phyloP scores from a whole-genome alignment of 2,888 invertebrate species.

The Melinopterus prodromus region DNA sequence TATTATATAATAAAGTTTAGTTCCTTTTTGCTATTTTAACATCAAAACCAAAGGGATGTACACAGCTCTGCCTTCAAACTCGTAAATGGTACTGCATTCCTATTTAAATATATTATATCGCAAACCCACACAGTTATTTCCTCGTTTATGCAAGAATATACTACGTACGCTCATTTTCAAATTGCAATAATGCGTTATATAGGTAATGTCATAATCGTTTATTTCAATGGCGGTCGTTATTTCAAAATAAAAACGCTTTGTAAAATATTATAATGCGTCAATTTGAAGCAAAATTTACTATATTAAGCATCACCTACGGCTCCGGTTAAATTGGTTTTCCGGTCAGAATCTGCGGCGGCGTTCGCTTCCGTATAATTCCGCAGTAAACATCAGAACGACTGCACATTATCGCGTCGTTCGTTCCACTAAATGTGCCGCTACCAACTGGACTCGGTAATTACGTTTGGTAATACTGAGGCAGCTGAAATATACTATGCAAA shows the following conservation, averaged over 20 bases:
- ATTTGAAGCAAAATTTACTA: not conserved
- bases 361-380: not conserved
- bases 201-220: not conserved
- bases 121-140: not conserved
- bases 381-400: not conserved
- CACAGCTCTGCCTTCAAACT: not conserved
- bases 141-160: not conserved
- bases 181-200: not conserved
- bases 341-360: not conserved
- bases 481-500: too few relatives aligned
- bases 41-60: not conserved
- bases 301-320: not conserved
- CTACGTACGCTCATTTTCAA: not conserved
- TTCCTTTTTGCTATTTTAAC: not conserved
- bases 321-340: constrained; percentile 4
- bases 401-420: not conserved
- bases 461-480: not conserved
- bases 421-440: not conserved
- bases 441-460: not conserved
- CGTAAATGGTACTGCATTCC: not conserved
- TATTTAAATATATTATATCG: not conserved
- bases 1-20: too few relatives aligned
- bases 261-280: not conserved
- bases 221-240: not conserved
- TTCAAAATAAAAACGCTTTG: not conserved